phyloP scores from a whole-genome alignment of 2,113 vertebrate species.

The Paradoxurus hermaphroditus region DNA sequence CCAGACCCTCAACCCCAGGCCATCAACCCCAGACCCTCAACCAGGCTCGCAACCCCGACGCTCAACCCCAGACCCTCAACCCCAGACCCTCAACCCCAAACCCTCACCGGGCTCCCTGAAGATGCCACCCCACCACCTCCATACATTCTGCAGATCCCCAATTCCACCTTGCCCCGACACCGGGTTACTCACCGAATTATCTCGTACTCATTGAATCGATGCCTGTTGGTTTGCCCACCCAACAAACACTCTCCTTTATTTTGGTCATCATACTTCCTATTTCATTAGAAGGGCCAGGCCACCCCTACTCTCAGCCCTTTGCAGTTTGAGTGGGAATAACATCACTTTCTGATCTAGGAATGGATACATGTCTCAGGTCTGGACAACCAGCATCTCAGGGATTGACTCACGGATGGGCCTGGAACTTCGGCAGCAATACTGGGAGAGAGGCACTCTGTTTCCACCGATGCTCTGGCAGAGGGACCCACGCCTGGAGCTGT shows the following conservation, averaged over 20 bases:
- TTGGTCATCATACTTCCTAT: not conserved
- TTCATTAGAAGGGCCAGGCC: not conserved
- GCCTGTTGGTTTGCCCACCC: not conserved
- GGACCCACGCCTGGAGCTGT: not conserved
- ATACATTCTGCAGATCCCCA: not conserved
- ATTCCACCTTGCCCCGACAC: not conserved
- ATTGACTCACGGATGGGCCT: not conserved
- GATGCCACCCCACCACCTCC: accelerated
- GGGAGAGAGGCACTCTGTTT: not conserved
- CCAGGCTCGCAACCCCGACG: too few species aligned
- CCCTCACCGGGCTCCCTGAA: not conserved
- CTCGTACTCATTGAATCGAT: not conserved
- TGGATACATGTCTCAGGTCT: not conserved
- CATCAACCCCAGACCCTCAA: not conserved
- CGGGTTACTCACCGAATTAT: not conserved
- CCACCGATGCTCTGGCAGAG: not conserved
- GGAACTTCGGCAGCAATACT: not conserved
- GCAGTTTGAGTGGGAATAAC: not conserved
- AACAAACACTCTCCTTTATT: not conserved
- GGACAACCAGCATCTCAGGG: not conserved
- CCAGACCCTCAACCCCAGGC: too few species aligned
- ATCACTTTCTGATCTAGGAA: not conserved
- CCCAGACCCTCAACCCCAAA: too few species aligned
- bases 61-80: too few species aligned
- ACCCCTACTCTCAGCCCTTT: not conserved